These are phyloP conservation scores for Epinephelus cyanopodus DNA, from an alignment of 2,113 vertebrate species.

Conservation along the genomic window DNA sequence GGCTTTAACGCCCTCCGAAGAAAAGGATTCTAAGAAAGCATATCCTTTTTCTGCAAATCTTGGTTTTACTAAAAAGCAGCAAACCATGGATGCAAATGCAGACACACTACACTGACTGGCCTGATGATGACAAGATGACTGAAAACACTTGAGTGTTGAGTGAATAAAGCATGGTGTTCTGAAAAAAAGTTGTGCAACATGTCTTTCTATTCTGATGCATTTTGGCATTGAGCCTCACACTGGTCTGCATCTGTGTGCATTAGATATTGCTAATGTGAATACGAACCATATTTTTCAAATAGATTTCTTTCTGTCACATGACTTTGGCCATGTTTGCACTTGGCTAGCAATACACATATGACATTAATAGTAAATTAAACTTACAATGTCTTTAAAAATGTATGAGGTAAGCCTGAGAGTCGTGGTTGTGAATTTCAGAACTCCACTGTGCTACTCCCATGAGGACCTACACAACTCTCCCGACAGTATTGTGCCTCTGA, in stretches of 20 bases:
- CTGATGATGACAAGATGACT: neutral
- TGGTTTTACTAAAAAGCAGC: neutral
- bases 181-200: neutral
- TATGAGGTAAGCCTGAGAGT: neutral
- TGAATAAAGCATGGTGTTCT: neutral
- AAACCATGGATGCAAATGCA: neutral
- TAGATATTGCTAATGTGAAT: neutral
- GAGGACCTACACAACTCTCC: neutral
- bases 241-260: too few relatives aligned
- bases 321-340: neutral
- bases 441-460: neutral
- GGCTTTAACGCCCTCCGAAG: neutral
- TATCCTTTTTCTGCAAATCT: neutral
- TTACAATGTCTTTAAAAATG: neutral
- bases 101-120: neutral
- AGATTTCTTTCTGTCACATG: neutral
- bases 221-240: too few relatives aligned
- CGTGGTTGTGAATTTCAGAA: neutral
- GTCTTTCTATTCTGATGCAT: neutral
- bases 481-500: neutral
- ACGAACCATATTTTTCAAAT: neutral
- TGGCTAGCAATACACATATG: neutral
- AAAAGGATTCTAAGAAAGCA: neutral
- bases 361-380: constrained; percentile 13
- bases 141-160: neutral